Evolutionary conservation across 2,113 vertebrate species (phyloP).

Genomic region (Istiophorus platypterus): DNA sequence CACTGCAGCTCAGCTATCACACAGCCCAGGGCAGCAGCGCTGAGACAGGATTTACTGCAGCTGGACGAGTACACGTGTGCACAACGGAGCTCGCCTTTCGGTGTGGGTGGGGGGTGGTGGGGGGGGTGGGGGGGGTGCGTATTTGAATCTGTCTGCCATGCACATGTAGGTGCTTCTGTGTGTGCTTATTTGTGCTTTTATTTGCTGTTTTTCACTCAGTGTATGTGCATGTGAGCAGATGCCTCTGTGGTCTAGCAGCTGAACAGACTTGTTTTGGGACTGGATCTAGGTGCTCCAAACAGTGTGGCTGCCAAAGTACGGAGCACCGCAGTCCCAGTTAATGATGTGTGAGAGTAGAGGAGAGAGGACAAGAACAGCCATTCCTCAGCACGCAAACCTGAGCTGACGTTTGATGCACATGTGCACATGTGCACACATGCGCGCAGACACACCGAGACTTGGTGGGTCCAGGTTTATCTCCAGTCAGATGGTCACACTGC

Average conservation of each 20-base stretch:
- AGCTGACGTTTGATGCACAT: slow-evolving; percentile 52
- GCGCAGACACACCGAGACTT: slow-evolving; percentile 57
- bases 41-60: slow-evolving; percentile 63
- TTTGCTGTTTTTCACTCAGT: slow-evolving; percentile 42
- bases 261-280: slow-evolving; percentile 50
- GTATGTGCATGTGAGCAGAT: slow-evolving; percentile 23
- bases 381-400: slow-evolving; percentile 54
- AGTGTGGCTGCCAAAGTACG: slow-evolving; percentile 60
- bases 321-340: slow-evolving; percentile 64
- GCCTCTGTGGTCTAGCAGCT: slow-evolving; percentile 38
- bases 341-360: slow-evolving; percentile 73
- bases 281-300: slow-evolving; percentile 58
- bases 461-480: slow-evolving; percentile 75
- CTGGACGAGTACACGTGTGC: slow-evolving; percentile 50
- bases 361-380: slow-evolving; percentile 70
- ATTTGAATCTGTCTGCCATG: slow-evolving; percentile 17
- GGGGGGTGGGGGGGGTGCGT: not conserved
- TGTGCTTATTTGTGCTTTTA: slow-evolving; percentile 63
- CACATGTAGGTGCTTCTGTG: slow-evolving; percentile 36
- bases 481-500: slow-evolving; percentile 65
- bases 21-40: slow-evolving; percentile 68
- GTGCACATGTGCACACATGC: slow-evolving; percentile 23
- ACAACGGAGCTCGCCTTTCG: slow-evolving; percentile 18
- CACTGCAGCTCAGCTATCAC: slow-evolving; percentile 72
- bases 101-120: not conserved